phyloP scores from a whole-genome alignment of 2,797 vertebrate genomes.

The Megaceryle alcyon region DNA sequence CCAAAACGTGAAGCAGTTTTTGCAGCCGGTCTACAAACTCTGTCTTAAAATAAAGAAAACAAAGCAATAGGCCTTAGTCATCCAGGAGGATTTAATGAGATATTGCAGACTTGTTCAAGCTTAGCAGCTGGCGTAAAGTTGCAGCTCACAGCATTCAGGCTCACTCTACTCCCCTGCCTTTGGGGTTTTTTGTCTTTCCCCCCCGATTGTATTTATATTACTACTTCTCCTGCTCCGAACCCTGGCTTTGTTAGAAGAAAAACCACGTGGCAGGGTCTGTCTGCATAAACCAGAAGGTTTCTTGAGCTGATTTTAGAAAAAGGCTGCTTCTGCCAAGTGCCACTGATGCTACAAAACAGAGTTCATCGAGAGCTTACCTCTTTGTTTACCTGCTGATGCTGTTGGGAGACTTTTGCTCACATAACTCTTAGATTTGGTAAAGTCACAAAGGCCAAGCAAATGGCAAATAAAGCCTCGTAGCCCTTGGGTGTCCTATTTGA shows the following conservation, averaged over 20 bases:
- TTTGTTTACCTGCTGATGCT: not conserved
- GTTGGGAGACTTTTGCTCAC: not conserved
- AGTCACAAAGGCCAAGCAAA: not conserved
- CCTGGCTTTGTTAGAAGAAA: not conserved
- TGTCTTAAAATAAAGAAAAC: not conserved
- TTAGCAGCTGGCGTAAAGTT: not conserved
- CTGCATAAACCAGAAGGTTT: not conserved
- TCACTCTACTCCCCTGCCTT: not conserved
- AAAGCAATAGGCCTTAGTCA: not conserved
- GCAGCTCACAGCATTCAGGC: not conserved
- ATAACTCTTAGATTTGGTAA: not conserved
- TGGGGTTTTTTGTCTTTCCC: not conserved
- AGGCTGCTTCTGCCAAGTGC: not conserved
- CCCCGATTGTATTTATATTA: not conserved
- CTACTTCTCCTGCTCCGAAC: not conserved
- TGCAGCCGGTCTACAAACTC: not conserved
- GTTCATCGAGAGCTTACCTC: too few species aligned
- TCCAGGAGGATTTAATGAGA: not conserved
- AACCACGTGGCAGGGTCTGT: not conserved
- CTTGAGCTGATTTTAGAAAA: not conserved
- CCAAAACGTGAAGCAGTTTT: not conserved
- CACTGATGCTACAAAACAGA: not conserved
- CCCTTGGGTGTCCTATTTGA: not conserved
- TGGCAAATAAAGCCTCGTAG: not conserved
- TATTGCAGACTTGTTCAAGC: not conserved